These are phyloP conservation scores for Laspeyria flexula DNA, from an alignment of 2,888 invertebrate species.

Conservation along the genomic window DNA sequence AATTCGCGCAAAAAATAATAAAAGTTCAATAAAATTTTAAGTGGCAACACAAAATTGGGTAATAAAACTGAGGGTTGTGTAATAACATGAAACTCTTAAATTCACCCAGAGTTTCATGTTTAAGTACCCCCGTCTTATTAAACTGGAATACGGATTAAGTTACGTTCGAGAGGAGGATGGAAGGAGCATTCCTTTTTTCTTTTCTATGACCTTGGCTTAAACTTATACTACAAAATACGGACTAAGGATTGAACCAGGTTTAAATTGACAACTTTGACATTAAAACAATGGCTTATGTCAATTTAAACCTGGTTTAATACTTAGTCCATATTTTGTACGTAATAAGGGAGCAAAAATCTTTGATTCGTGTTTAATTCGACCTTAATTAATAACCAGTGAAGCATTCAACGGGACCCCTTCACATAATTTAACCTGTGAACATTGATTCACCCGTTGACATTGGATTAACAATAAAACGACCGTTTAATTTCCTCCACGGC, in stretches of 20 bases:
- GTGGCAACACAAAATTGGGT: background rate
- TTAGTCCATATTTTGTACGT: too few relatives aligned
- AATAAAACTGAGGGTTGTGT: background rate
- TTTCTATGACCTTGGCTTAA: too few relatives aligned
- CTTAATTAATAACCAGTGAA: background rate
- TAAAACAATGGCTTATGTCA: too few relatives aligned
- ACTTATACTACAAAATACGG: too few relatives aligned
- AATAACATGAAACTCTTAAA: background rate
- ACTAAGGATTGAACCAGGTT: too few relatives aligned
- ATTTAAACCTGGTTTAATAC: too few relatives aligned
- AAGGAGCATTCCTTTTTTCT: too few relatives aligned
- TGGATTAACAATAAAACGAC: slow-evolving; percentile 30
- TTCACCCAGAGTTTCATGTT: background rate
- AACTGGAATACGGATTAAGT: background rate
- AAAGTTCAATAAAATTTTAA: background rate
- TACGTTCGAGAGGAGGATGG: too few relatives aligned
- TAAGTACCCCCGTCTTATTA: background rate
- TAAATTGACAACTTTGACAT: too few relatives aligned
- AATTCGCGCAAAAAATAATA: too few relatives aligned
- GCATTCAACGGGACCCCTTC: background rate
- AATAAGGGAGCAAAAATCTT: background rate
- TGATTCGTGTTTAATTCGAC: background rate
- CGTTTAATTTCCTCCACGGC: slow-evolving; percentile 21
- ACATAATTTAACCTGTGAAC: slow-evolving; percentile 1
- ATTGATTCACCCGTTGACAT: slow-evolving; percentile 12